Conservation (phyloP, 2,888 invertebrate species). For the Gymnosoma rotundatum region DNA sequence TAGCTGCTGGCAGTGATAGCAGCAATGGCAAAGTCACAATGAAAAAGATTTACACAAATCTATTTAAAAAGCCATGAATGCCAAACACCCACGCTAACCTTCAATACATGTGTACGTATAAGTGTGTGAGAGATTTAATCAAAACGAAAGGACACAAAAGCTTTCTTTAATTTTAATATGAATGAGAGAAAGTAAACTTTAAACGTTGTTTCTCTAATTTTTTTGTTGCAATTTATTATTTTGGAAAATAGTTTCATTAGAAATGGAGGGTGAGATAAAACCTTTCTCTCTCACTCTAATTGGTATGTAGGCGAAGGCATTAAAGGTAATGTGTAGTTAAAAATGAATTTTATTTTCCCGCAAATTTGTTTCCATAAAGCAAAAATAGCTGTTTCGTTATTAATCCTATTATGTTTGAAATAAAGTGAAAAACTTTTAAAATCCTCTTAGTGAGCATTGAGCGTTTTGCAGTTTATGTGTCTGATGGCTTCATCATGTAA, state of each 20-base stretch:
- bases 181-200: not conserved
- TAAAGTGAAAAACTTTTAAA: constrained; percentile 40
- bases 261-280: too few species aligned
- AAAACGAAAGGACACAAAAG: constrained; percentile 43
- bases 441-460: constrained; percentile 54
- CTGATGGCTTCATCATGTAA: constrained; percentile 11
- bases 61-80: constrained; percentile 35
- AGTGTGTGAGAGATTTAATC: not conserved
- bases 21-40: constrained; percentile 19
- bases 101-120: not conserved
- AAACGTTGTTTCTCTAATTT: constrained; percentile 16
- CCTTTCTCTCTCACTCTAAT: not conserved
- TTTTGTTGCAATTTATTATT: constrained; percentile 32
- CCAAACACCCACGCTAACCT: constrained; percentile 9
- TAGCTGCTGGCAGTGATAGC: constrained; percentile 34
- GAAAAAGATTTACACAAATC: constrained; percentile 30
- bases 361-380: constrained; percentile 44
- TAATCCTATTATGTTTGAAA: constrained; percentile 57
- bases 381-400: constrained; percentile 34
- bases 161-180: constrained; percentile 16
- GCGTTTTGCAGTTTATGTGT: constrained; percentile 31
- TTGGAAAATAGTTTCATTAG: constrained; percentile 3
- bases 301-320: constrained; percentile 6
- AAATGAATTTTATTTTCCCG: constrained; percentile 42
- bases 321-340: constrained; percentile 42